Evolutionary conservation across 2,888 invertebrate species (phyloP), one percentile per base, ranked within the genome.

Genomic region (Hybos culiciformis): DNA sequence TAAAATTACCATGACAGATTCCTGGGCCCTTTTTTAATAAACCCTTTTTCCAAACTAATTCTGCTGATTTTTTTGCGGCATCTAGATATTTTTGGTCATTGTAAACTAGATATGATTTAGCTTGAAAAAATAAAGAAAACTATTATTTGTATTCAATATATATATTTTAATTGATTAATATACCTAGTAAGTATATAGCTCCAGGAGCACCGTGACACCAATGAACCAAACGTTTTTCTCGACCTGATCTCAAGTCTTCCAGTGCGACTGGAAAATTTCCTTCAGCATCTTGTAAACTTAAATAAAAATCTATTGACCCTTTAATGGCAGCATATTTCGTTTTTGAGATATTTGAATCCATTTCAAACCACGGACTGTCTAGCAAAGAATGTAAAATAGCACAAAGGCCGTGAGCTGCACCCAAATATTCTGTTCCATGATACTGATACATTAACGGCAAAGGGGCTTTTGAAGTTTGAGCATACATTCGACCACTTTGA

Each of bases 151-250:
- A n/a, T n/a, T n/a, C n/a, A n/a, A n/a, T n/a, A n/a, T n/a, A n/a
- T n/a, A n/a, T n/a, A n/a, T n/a, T n/a, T n/a, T n/a, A n/a, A n/a
- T n/a, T n/a, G n/a, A n/a, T n/a, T n/a, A n/a, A n/a, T n/a, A n/a
- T n/a, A n/a, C n/a, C n/a, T n/a, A 44, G 32, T 26, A 87, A 61
- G 57, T 87, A 90, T 7, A 88, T 69, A 1, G 78, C 74, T 1
- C 90, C 90, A 8, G 86, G 80, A 9, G 86, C 86, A 1, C 91
- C 91, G 59, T 91, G 90, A 60, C 91, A 91, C 91, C 90, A 90
- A 58, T 91, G 90, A 0, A 90, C 75, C 11, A 90, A 66, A 47
- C 84, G 80, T 45, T 84, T 78, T 11, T 66, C 61, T 12, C 63
- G 53, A 4, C 73, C 72, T 33, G 61, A 61, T 29, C 68, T 55